These are phyloP conservation scores for Oryctes rhinoceros DNA, from an alignment of 1,140 invertebrate genomes.

Conservation along the genomic window DNA sequence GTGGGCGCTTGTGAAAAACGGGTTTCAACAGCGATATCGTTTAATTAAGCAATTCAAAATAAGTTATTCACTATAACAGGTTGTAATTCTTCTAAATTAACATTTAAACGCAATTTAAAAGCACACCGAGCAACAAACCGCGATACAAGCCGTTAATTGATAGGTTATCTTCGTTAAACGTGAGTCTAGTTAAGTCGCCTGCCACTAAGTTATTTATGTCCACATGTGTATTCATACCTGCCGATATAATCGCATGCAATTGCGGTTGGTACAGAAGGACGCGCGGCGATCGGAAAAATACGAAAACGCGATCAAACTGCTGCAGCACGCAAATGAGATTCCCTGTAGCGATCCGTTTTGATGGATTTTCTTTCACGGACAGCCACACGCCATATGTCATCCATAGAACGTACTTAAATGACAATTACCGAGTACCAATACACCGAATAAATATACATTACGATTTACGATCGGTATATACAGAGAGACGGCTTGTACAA, in stretches of 20 bases:
- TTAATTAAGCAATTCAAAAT: slow-evolving; percentile 22
- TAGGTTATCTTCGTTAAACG: slow-evolving; percentile 33
- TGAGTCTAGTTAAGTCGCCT: slow-evolving; percentile 23
- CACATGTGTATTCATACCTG: slow-evolving; percentile 18
- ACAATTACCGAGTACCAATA: slow-evolving; percentile 26
- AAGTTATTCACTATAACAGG: slow-evolving; percentile 5
- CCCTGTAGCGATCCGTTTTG: background rate
- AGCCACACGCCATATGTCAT: slow-evolving; percentile 13
- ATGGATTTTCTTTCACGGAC: background rate
- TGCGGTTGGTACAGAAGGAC: background rate
- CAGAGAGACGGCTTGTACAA: background rate
- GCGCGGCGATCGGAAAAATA: background rate
- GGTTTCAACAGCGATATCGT: slow-evolving; percentile 8
- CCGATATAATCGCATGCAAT: slow-evolving; percentile 22
- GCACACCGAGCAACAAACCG: slow-evolving; percentile 13
- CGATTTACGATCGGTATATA: slow-evolving; percentile 25
- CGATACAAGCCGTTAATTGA: slow-evolving; percentile 27
- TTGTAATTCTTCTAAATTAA: slow-evolving; percentile 35
- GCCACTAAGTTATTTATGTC: slow-evolving; percentile 24
- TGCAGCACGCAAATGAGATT: slow-evolving; percentile 2
- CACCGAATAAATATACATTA: slow-evolving; percentile 28
- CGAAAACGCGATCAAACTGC: background rate
- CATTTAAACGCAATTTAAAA: slow-evolving; percentile 37
- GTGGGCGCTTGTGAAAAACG: background rate
- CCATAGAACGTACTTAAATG: slow-evolving; percentile 8